Conservation (phyloP, 2,888 invertebrate species). For the Phalangium opilio region DNA sequence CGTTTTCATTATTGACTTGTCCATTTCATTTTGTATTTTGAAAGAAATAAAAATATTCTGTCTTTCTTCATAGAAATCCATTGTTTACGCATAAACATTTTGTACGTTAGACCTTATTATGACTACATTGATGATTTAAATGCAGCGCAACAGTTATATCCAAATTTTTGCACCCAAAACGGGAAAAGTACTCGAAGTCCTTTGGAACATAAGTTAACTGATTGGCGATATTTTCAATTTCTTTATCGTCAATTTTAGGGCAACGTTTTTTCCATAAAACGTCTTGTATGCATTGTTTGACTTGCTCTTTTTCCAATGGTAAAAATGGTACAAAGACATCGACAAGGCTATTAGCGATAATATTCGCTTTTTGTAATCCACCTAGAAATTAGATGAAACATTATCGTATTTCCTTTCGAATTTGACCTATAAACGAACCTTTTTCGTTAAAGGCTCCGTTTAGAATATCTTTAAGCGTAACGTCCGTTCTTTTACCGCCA, state of each 20-base stretch:
- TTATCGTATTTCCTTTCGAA: no score
- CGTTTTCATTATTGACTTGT: no score
- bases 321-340: constrained; percentile 90
- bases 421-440: no score
- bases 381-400: constrained; percentile 35
- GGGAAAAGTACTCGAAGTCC: constrained; percentile 58
- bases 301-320: constrained; percentile 71
- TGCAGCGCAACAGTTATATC: constrained; percentile 45
- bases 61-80: no score
- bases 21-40: no score
- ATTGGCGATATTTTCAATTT: constrained; percentile 44
- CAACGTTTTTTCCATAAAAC: constrained; percentile 30
- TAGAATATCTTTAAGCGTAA: constrained; percentile 32
- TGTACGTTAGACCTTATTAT: no score
- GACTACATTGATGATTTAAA: no score
- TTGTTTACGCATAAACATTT: no score
- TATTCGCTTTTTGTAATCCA: constrained; percentile 63
- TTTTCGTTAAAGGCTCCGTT: constrained; percentile 31
- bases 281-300: constrained; percentile 54
- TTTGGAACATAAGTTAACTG: constrained; percentile 55
- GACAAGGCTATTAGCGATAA: constrained; percentile 70
- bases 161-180: constrained; percentile 77
- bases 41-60: no score
- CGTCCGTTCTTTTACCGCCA: constrained; percentile 31
- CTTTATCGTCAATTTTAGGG: not conserved